Evolutionary conservation across 2,113 vertebrate genomes (phyloP).

Genomic region (Stigmatopora argus): DNA sequence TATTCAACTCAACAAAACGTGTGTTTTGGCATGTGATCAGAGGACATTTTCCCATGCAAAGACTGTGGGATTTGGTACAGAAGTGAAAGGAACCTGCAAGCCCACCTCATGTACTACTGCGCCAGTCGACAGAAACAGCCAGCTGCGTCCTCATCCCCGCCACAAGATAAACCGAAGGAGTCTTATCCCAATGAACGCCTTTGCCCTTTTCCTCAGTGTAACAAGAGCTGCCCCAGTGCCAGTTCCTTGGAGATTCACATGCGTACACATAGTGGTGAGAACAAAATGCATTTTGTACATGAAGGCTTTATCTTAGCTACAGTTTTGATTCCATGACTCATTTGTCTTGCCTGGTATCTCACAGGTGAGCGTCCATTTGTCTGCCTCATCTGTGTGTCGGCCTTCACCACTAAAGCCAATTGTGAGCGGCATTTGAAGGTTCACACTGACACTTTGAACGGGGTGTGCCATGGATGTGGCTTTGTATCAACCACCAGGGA

Average conservation of each 20-base stretch:
- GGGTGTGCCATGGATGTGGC: slow-evolving; percentile 92
- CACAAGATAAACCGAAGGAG: slow-evolving; percentile 88
- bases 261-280: slow-evolving; percentile 92
- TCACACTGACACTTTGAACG: slow-evolving; percentile 89
- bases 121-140: slow-evolving; percentile 85
- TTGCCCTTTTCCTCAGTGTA: slow-evolving; percentile 94
- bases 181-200: slow-evolving; percentile 87
- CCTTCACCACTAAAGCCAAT: slow-evolving; percentile 98
- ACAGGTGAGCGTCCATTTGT: slow-evolving; percentile 93
- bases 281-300: neutral
- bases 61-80: slow-evolving; percentile 99
- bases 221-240: slow-evolving; percentile 96
- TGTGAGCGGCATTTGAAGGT: slow-evolving; percentile 97
- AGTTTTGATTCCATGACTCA: neutral
- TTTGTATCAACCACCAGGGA: slow-evolving; percentile 93
- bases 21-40: slow-evolving; percentile 55
- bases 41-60: slow-evolving; percentile 95
- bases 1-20: neutral
- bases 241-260: slow-evolving; percentile 98
- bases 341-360: slow-evolving; percentile 1
- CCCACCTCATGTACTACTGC: slow-evolving; percentile 96
- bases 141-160: slow-evolving; percentile 58
- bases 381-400: slow-evolving; percentile 93
- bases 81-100: slow-evolving; percentile 93
- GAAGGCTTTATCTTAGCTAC: neutral